phyloP scores from a whole-genome alignment of 1,140 invertebrate genomes.

The Episyrphus balteatus region DNA sequence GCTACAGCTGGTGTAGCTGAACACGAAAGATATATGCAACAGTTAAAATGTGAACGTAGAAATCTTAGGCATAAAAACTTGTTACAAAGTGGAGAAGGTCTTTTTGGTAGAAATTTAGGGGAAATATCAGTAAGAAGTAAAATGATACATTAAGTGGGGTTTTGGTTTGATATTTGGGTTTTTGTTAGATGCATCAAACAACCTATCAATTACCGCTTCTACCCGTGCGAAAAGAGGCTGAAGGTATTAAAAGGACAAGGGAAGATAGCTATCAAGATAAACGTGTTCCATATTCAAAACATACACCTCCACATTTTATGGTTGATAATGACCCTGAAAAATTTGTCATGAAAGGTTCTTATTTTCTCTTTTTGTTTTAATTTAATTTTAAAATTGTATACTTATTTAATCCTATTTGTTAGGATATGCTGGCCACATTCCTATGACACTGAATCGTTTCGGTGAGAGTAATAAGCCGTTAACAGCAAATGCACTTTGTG shows the following conservation, averaged over 20 bases:
- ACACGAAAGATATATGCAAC: constrained; percentile 49
- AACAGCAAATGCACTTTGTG: constrained; percentile 50
- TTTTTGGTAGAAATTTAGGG: constrained; percentile 42
- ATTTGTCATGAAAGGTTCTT: constrained; percentile 43
- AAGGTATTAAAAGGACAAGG: constrained; percentile 46
- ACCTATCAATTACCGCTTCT: constrained; percentile 53
- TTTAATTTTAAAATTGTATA: neutral
- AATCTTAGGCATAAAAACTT: constrained; percentile 41
- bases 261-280: constrained; percentile 43
- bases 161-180: constrained; percentile 4
- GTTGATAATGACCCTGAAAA: constrained; percentile 51
- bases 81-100: constrained; percentile 44
- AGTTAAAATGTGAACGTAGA: constrained; percentile 42
- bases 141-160: neutral
- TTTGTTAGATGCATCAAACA: constrained; percentile 45
- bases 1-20: constrained; percentile 56
- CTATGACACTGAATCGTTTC: constrained; percentile 51
- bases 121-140: constrained; percentile 47
- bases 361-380: neutral
- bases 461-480: constrained; percentile 48
- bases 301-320: constrained; percentile 56
- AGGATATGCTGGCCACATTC: constrained; percentile 56
- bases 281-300: constrained; percentile 36
- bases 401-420: constrained; percentile 5
- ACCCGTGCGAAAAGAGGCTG: constrained; percentile 50